Base-by-base conservation (phyloP, 2,797 vertebrate genomes). In the Sylvilagus floridanus region DNA sequence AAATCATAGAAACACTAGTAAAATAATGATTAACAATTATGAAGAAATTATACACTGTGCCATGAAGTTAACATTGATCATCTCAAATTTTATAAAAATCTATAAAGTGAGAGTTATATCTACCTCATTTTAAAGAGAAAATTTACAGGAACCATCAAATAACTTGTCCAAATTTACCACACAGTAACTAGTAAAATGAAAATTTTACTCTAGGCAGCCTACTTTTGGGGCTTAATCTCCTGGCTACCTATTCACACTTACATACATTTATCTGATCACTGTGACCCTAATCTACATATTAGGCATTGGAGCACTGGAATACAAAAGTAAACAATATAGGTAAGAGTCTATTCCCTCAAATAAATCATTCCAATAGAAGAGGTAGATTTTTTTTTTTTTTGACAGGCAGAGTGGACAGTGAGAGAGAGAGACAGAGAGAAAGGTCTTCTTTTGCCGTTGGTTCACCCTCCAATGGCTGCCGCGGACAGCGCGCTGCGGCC, bases 121-220 rank as follows among this genome's bases (percentile, higher is more conserved):
- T 65, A 62, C 88, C 14, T 84, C 22, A 65, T 69, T 77, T 95
- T 78, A 95, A 35, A 95, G 89, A 96, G 32, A 35, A 92, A 57
- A 57, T 57, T 57, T 57, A 57, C 54, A 57, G 19, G 82, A 50
- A 0, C 4, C 62, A 92, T 82, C 73, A 81, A 68, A 72, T 92
- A n/a, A 93, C 77, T 86, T 92, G n/a, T 54, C 22, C 54, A 88
- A 7, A 7, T 65, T 94, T 30, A 60, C 8, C 5, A 35, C n/a
- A 68, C 11, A 69, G 77, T 85, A 91, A 54, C 26, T 14, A 75
- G 10, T 32, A 52, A 88, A 88, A 72, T 69, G 28, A 91, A 35
- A 88, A 81, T 57, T 14, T 65, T 50, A 57, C 69, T n/a, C n/a
- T 8, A 94, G 63, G 30, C 24, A 68, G 71, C 65, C 42, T 28